Conservation (phyloP, 2,113 vertebrate genomes). For the Tilapia sparmanii region DNA sequence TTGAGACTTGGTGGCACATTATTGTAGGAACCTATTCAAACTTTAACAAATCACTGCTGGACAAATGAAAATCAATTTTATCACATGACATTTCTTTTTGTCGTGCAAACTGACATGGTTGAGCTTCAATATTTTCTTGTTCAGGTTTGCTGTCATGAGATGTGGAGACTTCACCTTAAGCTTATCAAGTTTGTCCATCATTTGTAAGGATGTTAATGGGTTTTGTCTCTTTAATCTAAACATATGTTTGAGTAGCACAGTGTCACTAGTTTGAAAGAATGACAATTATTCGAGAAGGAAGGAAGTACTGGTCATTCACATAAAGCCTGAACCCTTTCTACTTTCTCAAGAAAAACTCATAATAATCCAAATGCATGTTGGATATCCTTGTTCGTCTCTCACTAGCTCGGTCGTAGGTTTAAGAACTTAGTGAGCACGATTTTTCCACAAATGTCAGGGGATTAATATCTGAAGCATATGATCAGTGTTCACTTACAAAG, state of each 20-base stretch:
- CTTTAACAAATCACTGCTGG: background rate
- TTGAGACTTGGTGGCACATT: background rate
- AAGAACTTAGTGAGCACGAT: background rate
- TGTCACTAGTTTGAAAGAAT: background rate
- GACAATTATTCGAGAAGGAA: background rate
- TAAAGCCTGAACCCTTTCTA: background rate
- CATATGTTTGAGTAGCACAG: background rate
- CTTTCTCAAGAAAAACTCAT: background rate
- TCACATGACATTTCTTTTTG: background rate
- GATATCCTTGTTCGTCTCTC: constrained; percentile 8
- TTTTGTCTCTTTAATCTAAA: background rate
- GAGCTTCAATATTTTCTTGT: background rate
- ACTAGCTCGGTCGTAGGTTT: constrained; percentile 1
- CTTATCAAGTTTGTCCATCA: background rate
- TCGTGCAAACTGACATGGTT: background rate
- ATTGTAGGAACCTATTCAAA: background rate
- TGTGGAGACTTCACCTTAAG: background rate
- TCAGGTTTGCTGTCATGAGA: background rate
- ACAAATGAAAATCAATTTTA: background rate
- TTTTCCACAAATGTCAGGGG: constrained; percentile 12
- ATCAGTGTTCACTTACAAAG: constrained; percentile 38
- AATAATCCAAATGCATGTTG: background rate
- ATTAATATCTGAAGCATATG: constrained; percentile 34
- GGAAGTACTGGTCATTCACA: background rate
- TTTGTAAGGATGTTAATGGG: background rate